phyloP scores from a whole-genome alignment of 2,797 vertebrate genomes.

The Nannoperca australis region DNA sequence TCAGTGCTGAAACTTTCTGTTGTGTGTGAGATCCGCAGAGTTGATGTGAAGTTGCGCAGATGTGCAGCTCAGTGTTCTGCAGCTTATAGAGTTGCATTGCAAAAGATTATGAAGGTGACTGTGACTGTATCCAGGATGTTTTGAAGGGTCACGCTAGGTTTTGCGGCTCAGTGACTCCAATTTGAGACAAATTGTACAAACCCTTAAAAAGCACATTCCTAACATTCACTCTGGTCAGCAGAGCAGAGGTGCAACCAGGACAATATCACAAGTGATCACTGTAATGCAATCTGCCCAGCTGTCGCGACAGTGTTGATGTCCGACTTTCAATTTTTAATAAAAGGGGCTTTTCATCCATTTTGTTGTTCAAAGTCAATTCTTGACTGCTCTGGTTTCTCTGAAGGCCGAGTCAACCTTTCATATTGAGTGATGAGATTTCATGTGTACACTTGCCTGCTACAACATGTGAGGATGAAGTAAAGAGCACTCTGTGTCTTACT shows the following conservation, averaged over 20 bases:
- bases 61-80: not conserved
- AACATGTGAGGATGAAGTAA: not conserved
- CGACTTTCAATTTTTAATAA: not conserved
- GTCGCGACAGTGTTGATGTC: too few species aligned
- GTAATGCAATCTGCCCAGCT: not conserved
- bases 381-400: not conserved
- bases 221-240: not conserved
- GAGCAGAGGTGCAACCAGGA: not conserved
- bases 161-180: not conserved
- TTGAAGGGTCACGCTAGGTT: not conserved
- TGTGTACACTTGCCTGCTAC: not conserved
- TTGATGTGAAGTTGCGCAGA: conserved; percentile 14
- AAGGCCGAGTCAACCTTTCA: not conserved
- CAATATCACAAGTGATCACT: not conserved
- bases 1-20: not conserved
- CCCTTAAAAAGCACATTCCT: not conserved
- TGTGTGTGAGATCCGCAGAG: not conserved
- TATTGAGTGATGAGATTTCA: not conserved
- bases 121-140: conserved; percentile 25
- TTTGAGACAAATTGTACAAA: not conserved
- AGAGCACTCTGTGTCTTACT: not conserved
- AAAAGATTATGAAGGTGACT: conserved; percentile 2
- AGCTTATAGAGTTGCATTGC: not conserved
- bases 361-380: too few species aligned
- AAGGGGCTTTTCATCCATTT: too few species aligned